Base-by-base conservation (phyloP, 2,113 vertebrate genomes). In the Coryphaenoides rupestris region DNA sequence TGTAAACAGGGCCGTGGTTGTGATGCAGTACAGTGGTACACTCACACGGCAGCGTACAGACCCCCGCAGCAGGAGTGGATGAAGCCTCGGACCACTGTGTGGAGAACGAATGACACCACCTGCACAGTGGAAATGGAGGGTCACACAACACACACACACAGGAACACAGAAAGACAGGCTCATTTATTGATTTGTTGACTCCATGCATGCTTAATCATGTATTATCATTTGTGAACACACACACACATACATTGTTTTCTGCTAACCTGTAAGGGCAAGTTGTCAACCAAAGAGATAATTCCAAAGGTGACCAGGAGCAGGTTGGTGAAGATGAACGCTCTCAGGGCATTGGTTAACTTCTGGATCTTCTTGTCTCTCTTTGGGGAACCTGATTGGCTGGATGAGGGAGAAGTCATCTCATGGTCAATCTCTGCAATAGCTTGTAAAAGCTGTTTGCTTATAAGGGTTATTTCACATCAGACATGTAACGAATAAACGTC, bases 21-120 rank as follows among this genome's bases (percentile, higher is more conserved):
- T 7, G 33, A 40, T 40, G 9, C 33, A 40, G 33, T 12, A 7
- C 13, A 23, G 16, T 14, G 7, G 21, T 26, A 1, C 9, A 92
- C 94, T 93, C 75, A 95, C 94, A 94, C 92, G 2, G 93, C 93
- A 23, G 94, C 92, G 2, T 95, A 95, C 54, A 95, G 91, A 26
- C 94, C 88, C 21, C 94, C 93, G 22, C 93, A 94, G 81, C 94
- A 93, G 0, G 94, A 95, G 77, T 95, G 94, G 76, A 91, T 91
- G 60, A 95, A 95, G 19, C 94, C 94, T 33, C 94, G 88, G 1
- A 95, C 92, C 22, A 92, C 15, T 12, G 94, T 95, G 63, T 95
- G 94, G 57, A 95, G 85, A 64, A 94, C 68, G 54, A 93, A 96
- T 0, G 93, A 88, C 70, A 89, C 23, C 53, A 91, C 58, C 94